These are phyloP conservation scores for Elanus axillaris DNA, from an alignment of 2,113 vertebrate species.

Conservation along the genomic window DNA sequence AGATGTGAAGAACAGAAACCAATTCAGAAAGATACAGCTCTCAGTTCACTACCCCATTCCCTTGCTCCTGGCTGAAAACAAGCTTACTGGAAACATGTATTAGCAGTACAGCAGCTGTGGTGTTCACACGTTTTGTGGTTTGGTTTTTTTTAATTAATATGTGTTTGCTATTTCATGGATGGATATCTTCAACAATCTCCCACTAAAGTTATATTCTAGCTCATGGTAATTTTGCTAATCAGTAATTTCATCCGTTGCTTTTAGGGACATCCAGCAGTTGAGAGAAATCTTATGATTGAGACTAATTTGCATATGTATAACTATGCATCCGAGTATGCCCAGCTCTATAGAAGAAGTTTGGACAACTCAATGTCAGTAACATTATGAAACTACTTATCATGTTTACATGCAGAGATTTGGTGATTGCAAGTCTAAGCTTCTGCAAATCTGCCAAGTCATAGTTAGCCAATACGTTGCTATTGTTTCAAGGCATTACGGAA, in stretches of 20 bases:
- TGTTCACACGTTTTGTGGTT: rapidly evolving
- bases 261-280: not conserved
- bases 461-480: not conserved
- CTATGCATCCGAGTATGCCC: not conserved
- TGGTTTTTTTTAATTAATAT: not conserved
- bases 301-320: not conserved
- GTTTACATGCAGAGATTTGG: not conserved
- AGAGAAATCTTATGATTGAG: not conserved
- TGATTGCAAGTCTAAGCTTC: not conserved
- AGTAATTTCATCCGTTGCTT: not conserved
- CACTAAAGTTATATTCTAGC: not conserved
- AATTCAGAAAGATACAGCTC: not conserved
- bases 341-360: not conserved
- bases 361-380: not conserved
- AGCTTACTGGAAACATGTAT: not conserved
- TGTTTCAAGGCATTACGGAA: not conserved
- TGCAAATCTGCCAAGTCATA: not conserved
- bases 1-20: not conserved
- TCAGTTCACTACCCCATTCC: not conserved
- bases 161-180: not conserved
- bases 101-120: not conserved
- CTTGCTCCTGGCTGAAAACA: not conserved
- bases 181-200: not conserved
- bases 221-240: not conserved
- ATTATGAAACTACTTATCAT: not conserved